Conservation (phyloP, 2,797 vertebrate species). For the Cossypha heuglini region DNA sequence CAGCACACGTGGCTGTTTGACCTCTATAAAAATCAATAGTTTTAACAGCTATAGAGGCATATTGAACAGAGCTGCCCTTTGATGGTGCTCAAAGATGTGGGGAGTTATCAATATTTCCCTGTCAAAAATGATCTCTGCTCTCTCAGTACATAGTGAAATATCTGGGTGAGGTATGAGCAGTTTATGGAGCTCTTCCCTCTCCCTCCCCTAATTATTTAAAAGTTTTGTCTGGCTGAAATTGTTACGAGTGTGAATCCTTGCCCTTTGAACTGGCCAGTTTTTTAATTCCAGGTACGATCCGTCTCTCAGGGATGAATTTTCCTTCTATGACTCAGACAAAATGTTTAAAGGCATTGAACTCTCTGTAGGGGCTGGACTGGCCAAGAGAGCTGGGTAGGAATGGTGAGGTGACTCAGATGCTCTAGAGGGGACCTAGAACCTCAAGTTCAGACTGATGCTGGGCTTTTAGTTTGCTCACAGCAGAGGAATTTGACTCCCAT, state of each 20-base stretch:
- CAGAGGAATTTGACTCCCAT: background rate
- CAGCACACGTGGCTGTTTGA: background rate
- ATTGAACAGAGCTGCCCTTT: background rate
- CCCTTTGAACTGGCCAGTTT: background rate
- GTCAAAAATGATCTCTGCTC: background rate
- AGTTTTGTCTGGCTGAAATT: background rate
- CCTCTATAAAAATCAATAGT: background rate
- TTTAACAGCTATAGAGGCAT: background rate
- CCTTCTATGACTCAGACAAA: background rate
- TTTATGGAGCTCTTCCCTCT: background rate
- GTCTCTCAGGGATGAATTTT: background rate
- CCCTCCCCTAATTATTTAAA: background rate
- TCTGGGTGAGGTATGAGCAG: background rate
- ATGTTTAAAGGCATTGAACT: rapidly evolving
- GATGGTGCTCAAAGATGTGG: background rate
- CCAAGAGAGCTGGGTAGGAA: background rate
- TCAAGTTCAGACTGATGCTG: rapidly evolving
- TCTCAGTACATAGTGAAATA: background rate
- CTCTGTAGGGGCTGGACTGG: background rate
- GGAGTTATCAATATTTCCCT: background rate
- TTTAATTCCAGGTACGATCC: rapidly evolving
- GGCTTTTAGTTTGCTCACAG: background rate
- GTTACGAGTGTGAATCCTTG: too few relatives aligned
- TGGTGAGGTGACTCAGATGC: too few relatives aligned
- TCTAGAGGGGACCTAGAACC: background rate